A percentile compares a stretch with the other conserved stretches of the same genome.
phyloP scores from a whole-genome alignment of 2,113 vertebrate species.

The Vanacampus margaritifer region DNA sequence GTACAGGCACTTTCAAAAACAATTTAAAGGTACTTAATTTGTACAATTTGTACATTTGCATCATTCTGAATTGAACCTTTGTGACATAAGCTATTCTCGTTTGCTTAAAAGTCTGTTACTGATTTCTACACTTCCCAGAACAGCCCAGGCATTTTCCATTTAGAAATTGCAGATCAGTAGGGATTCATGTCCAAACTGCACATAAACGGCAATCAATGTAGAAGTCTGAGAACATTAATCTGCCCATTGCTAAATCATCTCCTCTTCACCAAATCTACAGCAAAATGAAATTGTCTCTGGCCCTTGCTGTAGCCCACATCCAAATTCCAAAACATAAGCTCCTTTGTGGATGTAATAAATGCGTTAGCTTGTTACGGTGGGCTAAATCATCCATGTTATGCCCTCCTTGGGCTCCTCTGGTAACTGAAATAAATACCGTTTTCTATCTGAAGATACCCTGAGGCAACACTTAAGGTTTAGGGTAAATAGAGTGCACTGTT shows the following conservation, averaged over 20 bases:
- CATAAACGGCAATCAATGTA: not conserved
- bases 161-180: too few relatives aligned
- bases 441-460: constrained; percentile 6
- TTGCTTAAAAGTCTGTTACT: too few relatives aligned
- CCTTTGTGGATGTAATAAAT: constrained; percentile 8
- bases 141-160: too few relatives aligned
- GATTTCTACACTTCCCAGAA: too few relatives aligned
- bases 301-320: not conserved
- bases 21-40: too few relatives aligned
- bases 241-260: not conserved
- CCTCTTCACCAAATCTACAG: not conserved
- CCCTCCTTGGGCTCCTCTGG: not conserved
- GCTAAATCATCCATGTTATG: constrained; percentile 4
- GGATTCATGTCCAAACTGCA: not conserved
- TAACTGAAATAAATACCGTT: constrained; percentile 5
- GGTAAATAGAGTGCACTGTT: not conserved
- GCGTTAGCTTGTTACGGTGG: constrained; percentile 4
- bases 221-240: not conserved
- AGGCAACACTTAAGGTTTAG: constrained; percentile 8
- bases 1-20: too few relatives aligned
- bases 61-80: too few relatives aligned
- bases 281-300: not conserved
- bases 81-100: too few relatives aligned
- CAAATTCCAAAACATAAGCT: constrained; percentile 6
- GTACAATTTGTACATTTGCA: too few relatives aligned